phyloP scores from a whole-genome alignment of 2,113 vertebrate genomes.

The Dasyprocta punctata region DNA sequence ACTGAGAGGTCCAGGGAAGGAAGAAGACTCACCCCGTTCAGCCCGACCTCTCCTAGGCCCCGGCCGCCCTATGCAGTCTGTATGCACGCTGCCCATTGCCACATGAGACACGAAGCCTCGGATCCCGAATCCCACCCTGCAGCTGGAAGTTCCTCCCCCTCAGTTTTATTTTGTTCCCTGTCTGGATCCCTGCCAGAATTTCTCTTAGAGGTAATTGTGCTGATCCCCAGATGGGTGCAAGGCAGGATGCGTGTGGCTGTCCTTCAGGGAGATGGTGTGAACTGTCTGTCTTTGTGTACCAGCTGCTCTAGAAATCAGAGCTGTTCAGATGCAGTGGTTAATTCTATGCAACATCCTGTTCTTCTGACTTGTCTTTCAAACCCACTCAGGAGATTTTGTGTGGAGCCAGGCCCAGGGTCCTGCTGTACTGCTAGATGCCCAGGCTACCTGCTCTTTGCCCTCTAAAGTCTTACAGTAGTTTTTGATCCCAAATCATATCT shows the following conservation, averaged over 20 bases:
- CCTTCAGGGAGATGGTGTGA: background rate
- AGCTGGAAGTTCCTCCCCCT: background rate
- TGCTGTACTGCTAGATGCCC: background rate
- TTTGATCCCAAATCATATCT: background rate
- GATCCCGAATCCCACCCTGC: background rate
- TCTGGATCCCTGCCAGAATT: background rate
- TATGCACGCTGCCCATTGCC: background rate
- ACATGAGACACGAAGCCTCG: background rate
- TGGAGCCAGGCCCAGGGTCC: fast-evolving
- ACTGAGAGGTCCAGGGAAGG: fast-evolving
- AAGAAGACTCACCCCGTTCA: fast-evolving
- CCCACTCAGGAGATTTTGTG: background rate
- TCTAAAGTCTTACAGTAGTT: background rate
- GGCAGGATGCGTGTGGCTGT: background rate
- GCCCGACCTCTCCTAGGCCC: background rate
- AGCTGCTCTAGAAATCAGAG: background rate
- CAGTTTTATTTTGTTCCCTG: background rate
- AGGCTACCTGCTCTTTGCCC: background rate
- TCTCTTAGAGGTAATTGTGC: background rate
- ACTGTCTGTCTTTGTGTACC: background rate
- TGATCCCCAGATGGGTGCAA: background rate
- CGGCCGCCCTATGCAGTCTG: background rate
- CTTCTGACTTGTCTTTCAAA: background rate
- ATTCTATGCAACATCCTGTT: background rate
- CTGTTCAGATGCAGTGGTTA: background rate